These are phyloP conservation scores for Anthopleura sola DNA, from an alignment of 64 coral and sea anemone species.

Conservation along the genomic window DNA sequence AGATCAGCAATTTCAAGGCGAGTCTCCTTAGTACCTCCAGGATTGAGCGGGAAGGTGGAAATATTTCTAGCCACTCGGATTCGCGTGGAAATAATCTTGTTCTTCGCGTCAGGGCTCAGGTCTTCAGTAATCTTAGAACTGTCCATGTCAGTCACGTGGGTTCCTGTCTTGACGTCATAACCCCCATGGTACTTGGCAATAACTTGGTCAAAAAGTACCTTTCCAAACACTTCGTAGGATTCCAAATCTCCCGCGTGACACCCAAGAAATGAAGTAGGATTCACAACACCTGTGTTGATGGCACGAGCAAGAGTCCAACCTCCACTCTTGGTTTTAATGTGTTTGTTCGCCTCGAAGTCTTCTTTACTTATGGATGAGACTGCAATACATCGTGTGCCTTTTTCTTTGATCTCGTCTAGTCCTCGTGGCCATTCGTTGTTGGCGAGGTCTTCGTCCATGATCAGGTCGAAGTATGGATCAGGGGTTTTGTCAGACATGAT, in stretches of 20 bases:
- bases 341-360: not conserved
- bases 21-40: conserved; percentile 44
- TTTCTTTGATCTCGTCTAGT: not conserved
- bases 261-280: conserved; percentile 33
- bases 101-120: conserved; percentile 26
- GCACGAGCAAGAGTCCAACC: conserved; percentile 18
- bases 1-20: conserved; percentile 34
- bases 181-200: conserved; percentile 50
- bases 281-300: conserved; percentile 24
- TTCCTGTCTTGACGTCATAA: conserved; percentile 26
- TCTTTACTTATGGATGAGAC: not conserved
- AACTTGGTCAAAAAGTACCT: conserved; percentile 44
- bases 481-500: not conserved
- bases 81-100: conserved; percentile 54
- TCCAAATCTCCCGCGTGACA: conserved; percentile 56
- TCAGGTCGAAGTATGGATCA: conserved; percentile 18
- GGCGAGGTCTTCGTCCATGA: conserved; percentile 16
- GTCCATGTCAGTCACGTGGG: conserved; percentile 51
- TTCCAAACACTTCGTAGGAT: conserved; percentile 37
- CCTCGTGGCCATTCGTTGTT: conserved; percentile 22
- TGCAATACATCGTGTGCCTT: not conserved
- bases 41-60: conserved; percentile 28
- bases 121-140: conserved; percentile 16
- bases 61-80: conserved; percentile 58
- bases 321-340: conserved; percentile 5